Evolutionary conservation across 2,113 vertebrate species (phyloP).

Genomic region (Pedionomus torquatus): DNA sequence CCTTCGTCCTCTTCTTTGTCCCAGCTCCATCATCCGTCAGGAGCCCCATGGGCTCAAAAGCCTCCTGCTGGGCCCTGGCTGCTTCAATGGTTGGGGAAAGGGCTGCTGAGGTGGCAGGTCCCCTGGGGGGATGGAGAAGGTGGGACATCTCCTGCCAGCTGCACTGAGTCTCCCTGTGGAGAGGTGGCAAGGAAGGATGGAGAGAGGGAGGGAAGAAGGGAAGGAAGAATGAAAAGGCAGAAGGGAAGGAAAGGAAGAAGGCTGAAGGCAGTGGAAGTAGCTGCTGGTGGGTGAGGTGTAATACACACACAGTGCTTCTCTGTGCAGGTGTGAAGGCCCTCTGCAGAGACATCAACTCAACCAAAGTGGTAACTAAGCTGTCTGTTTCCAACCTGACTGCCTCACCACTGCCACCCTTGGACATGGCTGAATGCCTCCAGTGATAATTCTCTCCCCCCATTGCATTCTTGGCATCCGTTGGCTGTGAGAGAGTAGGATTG

Average conservation of each 20-base stretch:
- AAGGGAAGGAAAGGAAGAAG: not conserved
- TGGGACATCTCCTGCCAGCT: not conserved
- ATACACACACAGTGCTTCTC: not conserved
- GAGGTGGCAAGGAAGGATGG: not conserved
- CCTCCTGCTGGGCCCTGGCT: not conserved
- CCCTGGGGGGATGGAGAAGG: not conserved
- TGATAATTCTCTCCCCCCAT: not conserved
- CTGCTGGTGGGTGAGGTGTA: not conserved
- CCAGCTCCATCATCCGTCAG: not conserved
- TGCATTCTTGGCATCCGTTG: not conserved
- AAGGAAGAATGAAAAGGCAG: not conserved
- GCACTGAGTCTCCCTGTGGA: not conserved
- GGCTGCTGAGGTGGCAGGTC: not conserved
- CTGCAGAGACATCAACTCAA: not conserved
- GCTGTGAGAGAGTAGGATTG: not conserved
- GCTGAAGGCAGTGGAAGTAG: not conserved
- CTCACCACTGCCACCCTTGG: not conserved
- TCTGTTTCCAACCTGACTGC: not conserved
- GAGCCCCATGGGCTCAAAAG: not conserved
- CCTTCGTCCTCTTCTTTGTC: not conserved
- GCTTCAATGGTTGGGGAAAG: not conserved
- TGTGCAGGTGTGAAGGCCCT: not conserved
- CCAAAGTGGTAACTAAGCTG: not conserved
- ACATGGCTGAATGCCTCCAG: not conserved
- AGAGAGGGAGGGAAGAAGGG: not conserved